Evolutionary conservation across 2,888 invertebrate species (phyloP).

Genomic region (Artemia sp.): DNA sequence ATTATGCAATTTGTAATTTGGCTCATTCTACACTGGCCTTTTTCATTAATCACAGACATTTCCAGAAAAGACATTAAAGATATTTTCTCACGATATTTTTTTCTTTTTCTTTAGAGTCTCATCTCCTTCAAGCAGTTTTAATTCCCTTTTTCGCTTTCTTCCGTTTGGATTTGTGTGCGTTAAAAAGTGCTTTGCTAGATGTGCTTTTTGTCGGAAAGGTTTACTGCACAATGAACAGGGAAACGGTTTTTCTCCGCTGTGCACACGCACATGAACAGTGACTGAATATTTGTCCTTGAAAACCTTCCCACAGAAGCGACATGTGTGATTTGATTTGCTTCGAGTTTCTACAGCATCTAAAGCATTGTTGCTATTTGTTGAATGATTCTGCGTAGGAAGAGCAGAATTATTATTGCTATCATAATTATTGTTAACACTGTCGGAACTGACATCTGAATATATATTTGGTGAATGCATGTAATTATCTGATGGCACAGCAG

Average conservation of each 20-base stretch:
- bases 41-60: too few species aligned
- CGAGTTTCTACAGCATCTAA: neutral
- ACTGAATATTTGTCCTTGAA: conserved; percentile 94
- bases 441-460: conserved; percentile 4
- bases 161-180: conserved; percentile 41
- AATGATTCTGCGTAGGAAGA: neutral
- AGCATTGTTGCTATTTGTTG: neutral
- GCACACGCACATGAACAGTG: conserved; percentile 91
- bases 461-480: neutral
- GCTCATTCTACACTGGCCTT: too few species aligned
- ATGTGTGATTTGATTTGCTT: conserved; percentile 46
- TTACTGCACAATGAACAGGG: conserved; percentile 83
- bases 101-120: neutral
- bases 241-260: conserved; percentile 95
- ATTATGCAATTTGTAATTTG: too few species aligned
- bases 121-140: neutral
- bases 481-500: neutral
- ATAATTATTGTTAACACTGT: neutral
- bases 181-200: conserved; percentile 79
- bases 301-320: conserved; percentile 81
- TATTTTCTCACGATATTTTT: neutral
- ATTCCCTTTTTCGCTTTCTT: neutral
- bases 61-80: neutral
- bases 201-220: conserved; percentile 78
- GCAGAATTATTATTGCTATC: neutral